Evolutionary conservation across 2,113 vertebrate genomes (phyloP).

Genomic region (Alectura lathami): DNA sequence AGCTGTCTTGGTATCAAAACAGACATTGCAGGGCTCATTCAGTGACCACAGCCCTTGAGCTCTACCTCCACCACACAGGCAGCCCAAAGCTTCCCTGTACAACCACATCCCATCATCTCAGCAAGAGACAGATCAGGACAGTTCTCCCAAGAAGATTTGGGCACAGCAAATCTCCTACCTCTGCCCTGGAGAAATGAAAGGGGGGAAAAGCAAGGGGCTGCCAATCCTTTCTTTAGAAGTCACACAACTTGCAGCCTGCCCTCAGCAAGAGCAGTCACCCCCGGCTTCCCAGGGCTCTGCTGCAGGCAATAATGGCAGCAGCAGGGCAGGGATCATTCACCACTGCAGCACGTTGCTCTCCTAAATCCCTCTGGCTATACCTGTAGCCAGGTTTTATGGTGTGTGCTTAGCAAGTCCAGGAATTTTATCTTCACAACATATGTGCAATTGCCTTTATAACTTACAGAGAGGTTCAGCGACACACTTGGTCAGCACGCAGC

Average conservation of each 20-base stretch:
- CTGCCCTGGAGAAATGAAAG: not conserved
- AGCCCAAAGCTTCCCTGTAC: not conserved
- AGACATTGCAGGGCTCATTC: not conserved
- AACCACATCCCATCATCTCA: not conserved
- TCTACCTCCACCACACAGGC: not conserved
- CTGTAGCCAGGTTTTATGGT: not conserved
- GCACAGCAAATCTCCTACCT: not conserved
- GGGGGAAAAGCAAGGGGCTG: not conserved
- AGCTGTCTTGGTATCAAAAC: not conserved
- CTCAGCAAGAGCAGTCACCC: not conserved
- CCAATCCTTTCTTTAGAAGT: not conserved
- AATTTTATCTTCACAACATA: not conserved
- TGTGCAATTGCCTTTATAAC: not conserved
- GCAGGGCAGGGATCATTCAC: not conserved
- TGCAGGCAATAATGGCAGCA: not conserved
- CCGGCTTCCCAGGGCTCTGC: not conserved
- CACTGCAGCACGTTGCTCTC: not conserved
- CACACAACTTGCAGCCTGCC: not conserved
- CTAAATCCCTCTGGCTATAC: not conserved
- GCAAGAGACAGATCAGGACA: not conserved
- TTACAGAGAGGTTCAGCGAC: not conserved
- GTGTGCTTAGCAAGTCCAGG: not conserved
- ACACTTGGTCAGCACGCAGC: not conserved
- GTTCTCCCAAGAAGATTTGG: not conserved
- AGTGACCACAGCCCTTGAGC: not conserved